These are phyloP conservation scores for Rutpela maculata DNA, from an alignment of 2,888 invertebrate genomes.

Conservation along the genomic window DNA sequence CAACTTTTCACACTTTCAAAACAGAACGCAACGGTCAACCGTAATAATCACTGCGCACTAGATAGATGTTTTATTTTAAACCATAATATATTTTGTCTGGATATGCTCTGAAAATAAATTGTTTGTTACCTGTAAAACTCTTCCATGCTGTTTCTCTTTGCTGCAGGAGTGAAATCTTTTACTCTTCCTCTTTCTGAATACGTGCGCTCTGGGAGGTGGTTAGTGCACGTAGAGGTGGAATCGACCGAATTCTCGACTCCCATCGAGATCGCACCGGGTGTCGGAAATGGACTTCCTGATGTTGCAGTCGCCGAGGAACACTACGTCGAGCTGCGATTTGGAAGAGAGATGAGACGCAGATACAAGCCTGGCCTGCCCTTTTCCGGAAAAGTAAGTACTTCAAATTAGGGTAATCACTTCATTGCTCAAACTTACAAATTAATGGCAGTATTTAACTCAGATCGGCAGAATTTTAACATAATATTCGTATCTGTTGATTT, in stretches of 20 bases:
- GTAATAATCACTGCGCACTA: no score
- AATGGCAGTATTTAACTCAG: no score
- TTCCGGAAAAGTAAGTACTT: conserved; percentile 78
- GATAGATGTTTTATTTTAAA: background rate
- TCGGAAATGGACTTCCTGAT: conserved; percentile 74
- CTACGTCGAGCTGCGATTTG: conserved; percentile 80
- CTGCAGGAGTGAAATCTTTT: conserved; percentile 78
- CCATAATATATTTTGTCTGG: background rate
- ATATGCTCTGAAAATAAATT: background rate
- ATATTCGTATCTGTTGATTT: no score
- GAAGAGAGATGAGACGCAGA: conserved; percentile 79
- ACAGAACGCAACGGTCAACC: no score
- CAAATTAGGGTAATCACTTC: background rate
- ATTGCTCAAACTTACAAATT: no score
- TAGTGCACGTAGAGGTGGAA: conserved; percentile 76
- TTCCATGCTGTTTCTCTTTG: background rate
- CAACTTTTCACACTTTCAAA: no score
- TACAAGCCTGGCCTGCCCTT: conserved; percentile 83
- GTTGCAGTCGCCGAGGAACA: conserved; percentile 82
- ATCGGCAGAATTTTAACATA: no score
- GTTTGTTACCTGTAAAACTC: background rate
- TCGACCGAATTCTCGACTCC: conserved; percentile 77
- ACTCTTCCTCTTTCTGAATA: conserved; percentile 76
- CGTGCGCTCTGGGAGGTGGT: conserved; percentile 78
- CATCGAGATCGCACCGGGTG: conserved; percentile 75